These are phyloP conservation scores for Colletes collaris DNA, from an alignment of 2,888 invertebrate genomes.

Conservation along the genomic window DNA sequence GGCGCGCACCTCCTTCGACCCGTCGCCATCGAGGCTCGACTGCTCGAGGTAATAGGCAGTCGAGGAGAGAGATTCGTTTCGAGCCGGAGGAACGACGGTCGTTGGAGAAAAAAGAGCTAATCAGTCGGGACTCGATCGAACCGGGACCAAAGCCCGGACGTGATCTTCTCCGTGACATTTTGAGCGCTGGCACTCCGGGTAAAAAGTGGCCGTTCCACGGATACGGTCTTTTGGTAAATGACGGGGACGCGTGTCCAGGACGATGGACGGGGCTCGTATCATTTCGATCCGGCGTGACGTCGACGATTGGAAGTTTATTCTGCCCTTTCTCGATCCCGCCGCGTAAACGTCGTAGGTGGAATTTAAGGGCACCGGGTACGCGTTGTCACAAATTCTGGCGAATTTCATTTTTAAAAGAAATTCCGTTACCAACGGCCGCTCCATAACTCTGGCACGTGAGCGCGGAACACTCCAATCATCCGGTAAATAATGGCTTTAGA, in stretches of 20 bases:
- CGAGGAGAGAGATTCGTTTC: conserved; percentile 27
- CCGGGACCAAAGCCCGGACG: conserved; percentile 9
- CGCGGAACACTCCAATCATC: no score
- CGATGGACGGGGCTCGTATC: conserved; percentile 34
- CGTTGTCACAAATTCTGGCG: no score
- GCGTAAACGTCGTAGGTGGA: no score
- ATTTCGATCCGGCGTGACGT: not conserved
- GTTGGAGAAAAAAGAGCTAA: conserved; percentile 57
- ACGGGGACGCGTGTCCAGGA: conserved; percentile 42
- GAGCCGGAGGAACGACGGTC: conserved; percentile 1
- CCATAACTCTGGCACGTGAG: no score
- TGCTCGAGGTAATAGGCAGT: conserved; percentile 1
- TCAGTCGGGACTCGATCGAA: conserved; percentile 59
- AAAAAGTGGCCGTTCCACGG: conserved; percentile 36
- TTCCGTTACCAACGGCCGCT: no score
- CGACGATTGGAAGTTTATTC: conserved; percentile 5
- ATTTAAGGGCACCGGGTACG: no score
- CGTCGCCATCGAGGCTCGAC: not conserved
- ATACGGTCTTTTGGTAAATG: conserved; percentile 32
- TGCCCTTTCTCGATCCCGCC: no score
- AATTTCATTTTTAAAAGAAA: no score
- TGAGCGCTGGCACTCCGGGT: conserved; percentile 32
- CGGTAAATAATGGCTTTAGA: no score
- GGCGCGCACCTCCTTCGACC: no score
- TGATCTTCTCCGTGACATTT: conserved; percentile 51